Conservation (phyloP, 1,140 invertebrate species). For the Drosophila gunungcola region DNA sequence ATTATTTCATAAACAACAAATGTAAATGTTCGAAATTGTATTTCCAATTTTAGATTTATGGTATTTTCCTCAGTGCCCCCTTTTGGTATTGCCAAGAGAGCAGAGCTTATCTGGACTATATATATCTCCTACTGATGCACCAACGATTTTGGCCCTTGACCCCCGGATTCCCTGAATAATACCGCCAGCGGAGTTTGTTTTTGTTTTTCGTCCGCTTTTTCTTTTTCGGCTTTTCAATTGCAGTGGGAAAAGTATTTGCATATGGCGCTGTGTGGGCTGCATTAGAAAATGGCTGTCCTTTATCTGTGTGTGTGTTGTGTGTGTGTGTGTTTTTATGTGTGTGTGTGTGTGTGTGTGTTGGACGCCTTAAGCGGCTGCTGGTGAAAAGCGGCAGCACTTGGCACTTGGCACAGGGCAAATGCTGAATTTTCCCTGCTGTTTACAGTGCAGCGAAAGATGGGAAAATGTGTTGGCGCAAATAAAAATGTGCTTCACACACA, state of each 20-base stretch:
- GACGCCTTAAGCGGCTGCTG: slow-evolving; percentile 54
- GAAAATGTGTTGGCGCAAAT: slow-evolving; percentile 57
- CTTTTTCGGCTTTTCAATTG: slow-evolving; percentile 66
- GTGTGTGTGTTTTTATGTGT: slow-evolving; percentile 3
- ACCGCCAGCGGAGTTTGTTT: slow-evolving; percentile 22
- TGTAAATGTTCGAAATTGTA: too few species aligned
- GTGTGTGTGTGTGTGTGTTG: slow-evolving; percentile 12
- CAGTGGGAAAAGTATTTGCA: slow-evolving; percentile 72
- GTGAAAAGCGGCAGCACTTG: slow-evolving; percentile 47
- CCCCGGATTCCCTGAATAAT: slow-evolving; percentile 6
- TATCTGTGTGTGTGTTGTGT: not conserved
- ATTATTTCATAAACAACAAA: too few species aligned
- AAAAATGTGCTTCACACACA: slow-evolving; percentile 37
- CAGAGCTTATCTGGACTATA: slow-evolving; percentile 21
- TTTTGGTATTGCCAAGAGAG: not conserved
- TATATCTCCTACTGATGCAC: slow-evolving; percentile 26
- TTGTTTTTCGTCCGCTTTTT: slow-evolving; percentile 19
- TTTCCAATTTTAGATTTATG: too few species aligned
- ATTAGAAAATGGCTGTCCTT: slow-evolving; percentile 34
- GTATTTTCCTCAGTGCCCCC: slow-evolving; percentile 10
- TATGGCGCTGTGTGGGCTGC: slow-evolving; percentile 61
- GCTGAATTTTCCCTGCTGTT: slow-evolving; percentile 45
- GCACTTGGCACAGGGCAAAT: slow-evolving; percentile 60
- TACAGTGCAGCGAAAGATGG: slow-evolving; percentile 57
- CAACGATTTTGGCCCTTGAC: not conserved